Conservation (phyloP, 2,797 vertebrate species). For the Phyllotis vaccarum region DNA sequence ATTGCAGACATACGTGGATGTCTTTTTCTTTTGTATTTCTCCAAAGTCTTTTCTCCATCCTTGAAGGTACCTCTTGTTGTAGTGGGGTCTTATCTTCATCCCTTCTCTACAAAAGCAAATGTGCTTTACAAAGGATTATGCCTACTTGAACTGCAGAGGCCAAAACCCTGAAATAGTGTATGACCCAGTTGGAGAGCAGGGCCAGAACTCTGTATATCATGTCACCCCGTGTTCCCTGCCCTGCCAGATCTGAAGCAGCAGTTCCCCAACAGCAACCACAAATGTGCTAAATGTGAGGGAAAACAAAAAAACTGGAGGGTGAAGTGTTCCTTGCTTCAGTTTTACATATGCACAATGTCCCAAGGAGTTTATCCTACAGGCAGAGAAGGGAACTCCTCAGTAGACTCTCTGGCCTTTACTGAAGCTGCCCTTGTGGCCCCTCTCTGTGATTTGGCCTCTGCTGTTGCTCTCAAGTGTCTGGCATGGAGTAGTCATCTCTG, state of each 20-base stretch:
- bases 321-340: background rate
- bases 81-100: too few species aligned
- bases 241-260: background rate
- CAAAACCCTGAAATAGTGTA: too few species aligned
- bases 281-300: background rate
- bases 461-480: background rate
- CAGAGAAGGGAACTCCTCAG: background rate
- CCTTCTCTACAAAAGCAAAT: background rate
- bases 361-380: background rate
- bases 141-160: fast-evolving
- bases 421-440: background rate
- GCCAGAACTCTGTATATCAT: background rate
- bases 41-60: background rate
- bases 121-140: background rate
- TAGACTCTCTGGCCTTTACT: background rate
- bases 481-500: background rate
- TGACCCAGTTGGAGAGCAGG: background rate
- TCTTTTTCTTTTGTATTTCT: background rate
- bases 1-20: background rate
- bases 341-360: background rate
- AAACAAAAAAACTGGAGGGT: background rate
- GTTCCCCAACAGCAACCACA: background rate
- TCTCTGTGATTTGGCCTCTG: background rate
- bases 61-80: background rate
- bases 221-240: too few species aligned